A percentile compares a stretch with the other conserved stretches of the same genome.
These are phyloP conservation scores for Drosophila repleta DNA, from an alignment of 1,140 invertebrate genomes.

Conservation along the genomic window DNA sequence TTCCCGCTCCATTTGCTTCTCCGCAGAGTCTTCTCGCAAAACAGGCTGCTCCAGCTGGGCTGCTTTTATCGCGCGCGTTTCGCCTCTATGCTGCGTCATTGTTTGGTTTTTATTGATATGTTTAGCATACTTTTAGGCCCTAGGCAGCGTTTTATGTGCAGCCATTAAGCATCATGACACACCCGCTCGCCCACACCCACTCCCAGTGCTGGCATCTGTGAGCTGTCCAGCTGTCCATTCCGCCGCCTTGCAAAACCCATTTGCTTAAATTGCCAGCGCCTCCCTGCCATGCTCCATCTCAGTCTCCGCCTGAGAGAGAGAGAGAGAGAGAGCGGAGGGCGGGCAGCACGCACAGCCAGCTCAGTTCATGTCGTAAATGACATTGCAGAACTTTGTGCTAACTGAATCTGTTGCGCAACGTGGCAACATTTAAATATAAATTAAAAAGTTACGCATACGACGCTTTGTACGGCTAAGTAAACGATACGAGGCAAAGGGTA, in stretches of 20 bases:
- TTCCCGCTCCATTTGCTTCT: no score
- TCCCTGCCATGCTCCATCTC: background rate
- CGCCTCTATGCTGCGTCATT: conserved; percentile 24
- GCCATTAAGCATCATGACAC: conserved; percentile 25
- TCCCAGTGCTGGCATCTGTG: background rate
- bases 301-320: background rate
- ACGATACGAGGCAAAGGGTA: conserved; percentile 17
- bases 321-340: no score
- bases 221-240: conserved; percentile 15
- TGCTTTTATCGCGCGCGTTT: conserved; percentile 1
- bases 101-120: conserved; percentile 53
- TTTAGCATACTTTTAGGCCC: conserved; percentile 46
- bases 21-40: no score
- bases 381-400: conserved; percentile 32
- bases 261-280: conserved; percentile 2
- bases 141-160: conserved; percentile 34
- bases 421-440: conserved; percentile 74
- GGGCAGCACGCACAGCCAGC: background rate
- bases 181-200: background rate
- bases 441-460: conserved; percentile 72
- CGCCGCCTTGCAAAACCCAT: conserved; percentile 9
- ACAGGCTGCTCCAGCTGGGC: background rate
- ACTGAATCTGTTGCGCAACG: conserved; percentile 43
- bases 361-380: conserved; percentile 30
- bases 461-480: conserved; percentile 30